Percentiles rank a stretch among this genome's conserved stretches.
These are phyloP conservation scores for Drosophila navojoa DNA, from an alignment of 1,140 invertebrate species.

Conservation along the genomic window DNA sequence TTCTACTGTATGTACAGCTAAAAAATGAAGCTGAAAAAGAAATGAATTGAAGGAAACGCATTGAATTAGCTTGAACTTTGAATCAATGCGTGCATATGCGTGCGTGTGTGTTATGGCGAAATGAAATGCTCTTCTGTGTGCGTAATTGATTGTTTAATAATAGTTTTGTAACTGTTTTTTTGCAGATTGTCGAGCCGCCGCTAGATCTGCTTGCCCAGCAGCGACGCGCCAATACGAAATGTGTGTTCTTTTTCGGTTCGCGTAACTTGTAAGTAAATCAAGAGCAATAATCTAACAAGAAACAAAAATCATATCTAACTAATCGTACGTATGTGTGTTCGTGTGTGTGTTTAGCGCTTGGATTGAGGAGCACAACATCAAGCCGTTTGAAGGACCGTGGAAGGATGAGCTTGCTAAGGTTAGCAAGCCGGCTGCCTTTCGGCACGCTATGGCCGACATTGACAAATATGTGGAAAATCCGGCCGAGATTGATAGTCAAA, in stretches of 20 bases:
- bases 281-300: background rate
- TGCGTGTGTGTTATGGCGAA: background rate
- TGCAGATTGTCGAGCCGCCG: slow-evolving; percentile 88
- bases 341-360: slow-evolving; percentile 89
- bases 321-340: background rate
- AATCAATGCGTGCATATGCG: background rate
- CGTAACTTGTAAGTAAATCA: slow-evolving; percentile 94
- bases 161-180: background rate
- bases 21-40: background rate
- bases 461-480: slow-evolving; percentile 92
- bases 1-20: slow-evolving; percentile 26
- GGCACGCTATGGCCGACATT: slow-evolving; percentile 93
- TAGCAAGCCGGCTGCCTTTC: slow-evolving; percentile 91
- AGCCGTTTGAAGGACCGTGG: slow-evolving; percentile 90
- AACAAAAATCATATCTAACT: background rate
- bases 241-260: slow-evolving; percentile 96
- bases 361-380: slow-evolving; percentile 94
- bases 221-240: slow-evolving; percentile 88
- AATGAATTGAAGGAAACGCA: background rate
- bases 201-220: slow-evolving; percentile 87
- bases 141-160: background rate
- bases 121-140: background rate
- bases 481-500: slow-evolving; percentile 85
- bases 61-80: slow-evolving; percentile 17
- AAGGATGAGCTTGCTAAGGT: slow-evolving; percentile 92